Base-by-base conservation (phyloP, 2,797 vertebrate genomes). In the Chrosomus eos region DNA sequence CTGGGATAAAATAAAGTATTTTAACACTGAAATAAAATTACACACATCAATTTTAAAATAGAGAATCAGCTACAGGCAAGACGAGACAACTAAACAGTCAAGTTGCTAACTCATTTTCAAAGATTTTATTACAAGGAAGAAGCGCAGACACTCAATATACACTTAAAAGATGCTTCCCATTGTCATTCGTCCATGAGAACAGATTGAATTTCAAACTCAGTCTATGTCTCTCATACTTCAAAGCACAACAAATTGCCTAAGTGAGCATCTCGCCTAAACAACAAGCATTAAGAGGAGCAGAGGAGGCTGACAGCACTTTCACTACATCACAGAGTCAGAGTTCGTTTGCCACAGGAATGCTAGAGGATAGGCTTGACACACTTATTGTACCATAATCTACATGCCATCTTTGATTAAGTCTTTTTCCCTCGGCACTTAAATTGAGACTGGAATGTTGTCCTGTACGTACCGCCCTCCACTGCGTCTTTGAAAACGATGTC, bases 231-330 rank as follows among this genome's bases (percentile, higher is more conserved):
- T 70, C 48, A 84, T 78, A 76, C 28, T 48, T 76, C 51, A 81
- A 75, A 87, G 82, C 66, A 62, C 64, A 81, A 68, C 53, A 75
- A 77, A 76, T 76, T 81, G 86, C 66, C 72, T 64, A 53, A 43
- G 53, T 60, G 70, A 87, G 43, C 38, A 70, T 26, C 70, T 84
- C 40, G 28, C 53, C 43, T 43, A 40, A 62, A 80, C 58, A 45
- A 74, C 51, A 48, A 38, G 64, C 53, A 28, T 68, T 68, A 80
- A 70, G 86, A 77, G 16, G 64, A 70, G 43, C 48, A 74, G 70
- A 83, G 71, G 76, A 48, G 76, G 28, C 82, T 79, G 82, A 77
- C 85, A 86, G 79, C 79, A 80, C 82, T 86, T 84, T 77, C 23
- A 74, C 73, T 76, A 55, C 40, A 86, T 67, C 75, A 62, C 21